Evolutionary conservation across 2,113 vertebrate genomes (phyloP), one percentile per base, ranked within the genome.

Genomic region (Gallinago media): DNA sequence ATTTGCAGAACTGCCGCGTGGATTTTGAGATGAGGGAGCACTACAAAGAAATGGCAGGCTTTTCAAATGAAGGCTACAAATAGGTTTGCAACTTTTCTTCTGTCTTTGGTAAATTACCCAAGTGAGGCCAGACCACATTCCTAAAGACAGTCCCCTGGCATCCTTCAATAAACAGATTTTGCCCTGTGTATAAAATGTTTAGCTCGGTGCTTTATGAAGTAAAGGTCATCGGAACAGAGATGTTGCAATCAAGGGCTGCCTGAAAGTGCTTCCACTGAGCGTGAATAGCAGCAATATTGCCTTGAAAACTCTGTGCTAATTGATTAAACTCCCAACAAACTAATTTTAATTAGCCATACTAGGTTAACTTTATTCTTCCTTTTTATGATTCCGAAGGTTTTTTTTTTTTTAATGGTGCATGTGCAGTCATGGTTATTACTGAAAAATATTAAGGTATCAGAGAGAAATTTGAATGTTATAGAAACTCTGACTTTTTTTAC

Each of bases 231-330:
- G 85, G 66, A 94, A 62, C 56, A 80, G 62, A 92, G 85, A 94
- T 96, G 71, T 88, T 94, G 77, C 70, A 94, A 88, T 73, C 88
- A 92, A 96, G 66, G 78, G 58, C 79, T 95, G 49, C 58, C 78
- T 94, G 92, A 93, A 89, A 96, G 56, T 93, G 76, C 91, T 93
- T 96, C 96, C 65, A 77, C 50, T 78, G 63, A 97, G 82, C 94
- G 55, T 95, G 83, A 96, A 92, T 34, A 92, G 93, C 68, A 81
- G 50, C 18, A 66, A 74, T 36, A 77, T 94, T 92, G 91, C 73
- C 72, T 96, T 97, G 82, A 96, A 97, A 97, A 97, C 47, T 87
- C 89, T n/a, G 25, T 49, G 73, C 72, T 97, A 93, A 96, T 94
- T 96, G 94, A 96, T 91, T 95, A 94, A 96, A 83, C 50, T 94